Evolutionary conservation across 2,797 vertebrate genomes (phyloP).

Genomic region (Moxostoma hubbsi): DNA sequence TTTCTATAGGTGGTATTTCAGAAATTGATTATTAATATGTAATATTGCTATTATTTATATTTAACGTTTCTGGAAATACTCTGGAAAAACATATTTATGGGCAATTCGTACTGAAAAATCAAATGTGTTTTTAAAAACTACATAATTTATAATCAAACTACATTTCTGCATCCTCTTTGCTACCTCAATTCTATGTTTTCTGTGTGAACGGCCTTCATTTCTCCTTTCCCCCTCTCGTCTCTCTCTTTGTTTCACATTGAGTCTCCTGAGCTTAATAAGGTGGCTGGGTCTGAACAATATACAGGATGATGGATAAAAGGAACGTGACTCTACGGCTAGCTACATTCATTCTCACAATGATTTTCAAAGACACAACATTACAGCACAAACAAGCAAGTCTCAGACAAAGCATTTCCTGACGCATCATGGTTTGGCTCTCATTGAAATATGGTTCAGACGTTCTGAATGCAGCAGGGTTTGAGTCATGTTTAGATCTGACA

Average conservation of each 20-base stretch:
- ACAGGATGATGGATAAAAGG: constrained; percentile 26
- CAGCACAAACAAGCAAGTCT: neutral
- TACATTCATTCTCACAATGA: constrained; percentile 25
- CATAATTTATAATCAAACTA: too few species aligned
- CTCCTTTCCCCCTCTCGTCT: neutral
- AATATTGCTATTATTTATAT: too few species aligned
- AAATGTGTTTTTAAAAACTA: too few species aligned
- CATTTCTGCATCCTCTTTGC: too few species aligned
- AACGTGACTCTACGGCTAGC: neutral
- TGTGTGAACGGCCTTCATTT: neutral
- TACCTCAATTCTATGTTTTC: too few species aligned
- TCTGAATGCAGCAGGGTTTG: neutral
- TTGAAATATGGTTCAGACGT: neutral
- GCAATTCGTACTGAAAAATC: too few species aligned
- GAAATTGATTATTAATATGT: too few species aligned
- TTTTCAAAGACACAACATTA: constrained; percentile 11
- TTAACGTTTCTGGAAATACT: too few species aligned
- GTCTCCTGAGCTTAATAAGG: constrained; percentile 25
- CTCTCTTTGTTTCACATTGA: neutral
- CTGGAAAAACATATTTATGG: too few species aligned
- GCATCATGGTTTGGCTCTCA: neutral
- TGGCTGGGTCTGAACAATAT: constrained; percentile 30
- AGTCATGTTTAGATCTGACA: constrained; percentile 22
- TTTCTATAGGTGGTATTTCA: too few species aligned
- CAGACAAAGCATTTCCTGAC: constrained; percentile 8